Base-by-base conservation (phyloP, 2,113 vertebrate genomes). In the Apodemus sylvaticus region DNA sequence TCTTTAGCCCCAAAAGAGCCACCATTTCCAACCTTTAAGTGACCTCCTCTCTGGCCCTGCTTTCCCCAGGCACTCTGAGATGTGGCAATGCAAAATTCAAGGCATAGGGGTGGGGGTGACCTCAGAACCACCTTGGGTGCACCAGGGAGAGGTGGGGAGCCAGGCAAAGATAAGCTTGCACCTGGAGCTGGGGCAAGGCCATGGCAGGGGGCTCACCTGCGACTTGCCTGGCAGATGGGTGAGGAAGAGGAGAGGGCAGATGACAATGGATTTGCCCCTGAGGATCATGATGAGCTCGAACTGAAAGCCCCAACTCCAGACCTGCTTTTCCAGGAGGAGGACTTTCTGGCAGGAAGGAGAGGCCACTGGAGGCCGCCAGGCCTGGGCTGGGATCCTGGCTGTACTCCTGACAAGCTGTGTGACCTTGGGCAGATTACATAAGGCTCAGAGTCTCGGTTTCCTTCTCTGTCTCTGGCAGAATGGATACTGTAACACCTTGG, bases 11-110 rank as follows among this genome's bases (percentile, higher is more conserved):
- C 5, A n/a, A 81, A 60, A 45, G 64, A 93, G 66, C 55, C 82
- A 71, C 74, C 22, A 74, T 82, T 94, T 89, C 31, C 96, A 96
- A 98, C 98, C 98, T 98, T 98, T 98, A 97, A 94, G 92, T 85
- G 98, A 98, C 98, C 98, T 98, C 98, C 26, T 64, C 8, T 90
- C 83, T 91, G 51, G 34, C 14, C 96, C 92, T 94, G 94, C 73
- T 24, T 94, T 97, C 8, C 2, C 89, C 68, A 13, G 19, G 73
- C 42, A 76, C 77, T 90, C 42, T 2, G 94, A 79, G 68, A 81
- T 20, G 55, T 55, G 68, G 7, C 92, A 82, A 94, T 1, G 60
- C 58, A 90, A 62, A 76, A 45, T 34, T 39, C 51, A 70, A 91
- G 48, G 60, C 64, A 0, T 0, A 31, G 60, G 92, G 88, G 74